These are phyloP conservation scores for Nyctalus aviator DNA, from an alignment of 2,797 vertebrate species.

Conservation along the genomic window DNA sequence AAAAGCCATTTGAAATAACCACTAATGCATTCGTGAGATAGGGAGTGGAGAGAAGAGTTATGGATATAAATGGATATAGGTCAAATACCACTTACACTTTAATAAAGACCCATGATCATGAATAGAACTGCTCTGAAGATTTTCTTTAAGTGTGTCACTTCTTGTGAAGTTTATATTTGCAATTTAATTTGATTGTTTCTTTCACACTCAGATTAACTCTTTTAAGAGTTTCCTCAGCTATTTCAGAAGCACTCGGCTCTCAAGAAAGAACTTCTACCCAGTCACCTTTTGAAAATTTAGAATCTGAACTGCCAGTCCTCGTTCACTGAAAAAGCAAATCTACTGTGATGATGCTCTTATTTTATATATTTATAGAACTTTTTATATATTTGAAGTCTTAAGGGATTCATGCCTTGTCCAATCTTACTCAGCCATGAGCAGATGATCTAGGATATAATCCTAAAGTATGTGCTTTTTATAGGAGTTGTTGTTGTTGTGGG, in stretches of 20 bases:
- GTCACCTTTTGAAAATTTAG: neutral
- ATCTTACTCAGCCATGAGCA: neutral
- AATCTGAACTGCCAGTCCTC: neutral
- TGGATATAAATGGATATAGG: neutral
- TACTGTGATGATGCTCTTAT: neutral
- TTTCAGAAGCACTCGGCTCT: neutral
- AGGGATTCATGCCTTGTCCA: neutral
- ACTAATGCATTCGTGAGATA: neutral
- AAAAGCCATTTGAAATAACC: neutral
- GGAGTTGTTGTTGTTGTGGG: neutral
- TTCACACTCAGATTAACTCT: neutral
- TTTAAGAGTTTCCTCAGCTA: neutral
- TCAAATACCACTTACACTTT: neutral
- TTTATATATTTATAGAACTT: neutral
- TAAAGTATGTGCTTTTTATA: neutral
- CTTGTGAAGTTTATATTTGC: neutral
- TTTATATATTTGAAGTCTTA: neutral
- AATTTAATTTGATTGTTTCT: neutral
- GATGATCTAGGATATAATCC: neutral
- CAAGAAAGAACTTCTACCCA: neutral
- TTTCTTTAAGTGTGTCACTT: neutral
- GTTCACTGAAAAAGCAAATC: neutral
- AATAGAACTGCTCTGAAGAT: neutral
- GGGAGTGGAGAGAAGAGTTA: neutral
- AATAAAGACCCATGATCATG: neutral